Conservation (phyloP, 1,140 invertebrate genomes). For the Heliconius himera region DNA sequence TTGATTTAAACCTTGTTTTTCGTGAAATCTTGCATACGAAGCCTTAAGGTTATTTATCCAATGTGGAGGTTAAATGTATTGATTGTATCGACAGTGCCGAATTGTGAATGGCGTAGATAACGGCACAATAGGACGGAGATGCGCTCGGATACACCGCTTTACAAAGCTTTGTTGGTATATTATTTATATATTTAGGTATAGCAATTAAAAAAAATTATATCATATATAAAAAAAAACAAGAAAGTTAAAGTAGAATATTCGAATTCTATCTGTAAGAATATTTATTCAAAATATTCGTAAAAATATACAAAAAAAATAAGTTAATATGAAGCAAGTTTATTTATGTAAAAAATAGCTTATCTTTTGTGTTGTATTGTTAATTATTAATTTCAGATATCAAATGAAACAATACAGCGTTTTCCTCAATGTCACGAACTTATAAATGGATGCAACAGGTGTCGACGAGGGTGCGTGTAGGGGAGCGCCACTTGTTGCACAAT, state of each 20-base stretch:
- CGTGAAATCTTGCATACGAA: neutral
- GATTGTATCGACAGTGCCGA: conserved; percentile 55
- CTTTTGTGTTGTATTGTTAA: neutral
- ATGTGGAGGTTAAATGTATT: conserved; percentile 44
- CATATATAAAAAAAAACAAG: neutral
- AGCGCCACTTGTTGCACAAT: conserved; percentile 65
- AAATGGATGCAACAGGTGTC: conserved; percentile 62
- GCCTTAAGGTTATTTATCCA: neutral
- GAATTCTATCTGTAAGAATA: too few relatives aligned
- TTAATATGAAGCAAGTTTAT: too few relatives aligned
- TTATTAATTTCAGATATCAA: neutral
- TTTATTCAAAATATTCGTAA: too few relatives aligned
- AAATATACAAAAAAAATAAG: too few relatives aligned
- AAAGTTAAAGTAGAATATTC: too few relatives aligned
- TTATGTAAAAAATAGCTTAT: too few relatives aligned
- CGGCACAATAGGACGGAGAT: conserved; percentile 74
- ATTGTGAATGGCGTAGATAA: conserved; percentile 76
- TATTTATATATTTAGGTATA: neutral
- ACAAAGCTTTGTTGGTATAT: neutral
- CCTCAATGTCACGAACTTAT: conserved; percentile 18
- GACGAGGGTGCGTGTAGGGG: conserved; percentile 46
- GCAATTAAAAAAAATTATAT: neutral
- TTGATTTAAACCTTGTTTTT: too few relatives aligned
- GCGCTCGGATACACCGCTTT: conserved; percentile 52
- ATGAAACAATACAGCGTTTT: conserved; percentile 20